Percentiles rank a stretch among this genome's conserved stretches.
phyloP scores from a whole-genome alignment of 2,888 invertebrate species.

The Cephus runcator region DNA sequence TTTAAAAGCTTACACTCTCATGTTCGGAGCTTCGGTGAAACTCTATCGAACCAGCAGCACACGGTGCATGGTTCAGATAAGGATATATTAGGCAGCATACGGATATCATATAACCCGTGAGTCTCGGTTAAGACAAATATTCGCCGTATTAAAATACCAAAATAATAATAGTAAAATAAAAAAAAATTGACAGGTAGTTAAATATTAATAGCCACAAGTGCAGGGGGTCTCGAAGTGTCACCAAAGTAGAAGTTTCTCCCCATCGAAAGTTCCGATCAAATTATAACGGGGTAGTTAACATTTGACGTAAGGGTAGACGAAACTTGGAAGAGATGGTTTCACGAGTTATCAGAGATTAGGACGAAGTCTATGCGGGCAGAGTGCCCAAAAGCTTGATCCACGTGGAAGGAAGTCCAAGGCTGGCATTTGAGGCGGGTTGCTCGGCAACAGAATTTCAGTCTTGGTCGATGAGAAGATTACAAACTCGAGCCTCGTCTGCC shows the following conservation, averaged over 20 bases:
- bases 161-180: neutral
- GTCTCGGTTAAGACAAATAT: too few relatives aligned
- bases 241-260: neutral
- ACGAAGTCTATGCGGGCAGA: constrained; percentile 20
- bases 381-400: constrained; percentile 22
- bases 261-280: constrained; percentile 17
- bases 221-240: neutral
- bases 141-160: too few relatives aligned
- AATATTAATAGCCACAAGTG: neutral
- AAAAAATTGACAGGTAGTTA: neutral
- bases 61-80: neutral
- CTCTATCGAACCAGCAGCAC: neutral
- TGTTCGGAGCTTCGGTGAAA: neutral
- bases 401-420: constrained; percentile 10
- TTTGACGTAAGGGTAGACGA: constrained; percentile 18
- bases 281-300: constrained; percentile 36
- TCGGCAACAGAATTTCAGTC: constrained; percentile 22
- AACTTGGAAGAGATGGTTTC: constrained; percentile 16
- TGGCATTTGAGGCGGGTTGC: constrained; percentile 21
- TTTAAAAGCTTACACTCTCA: constrained; percentile 10
- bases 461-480: constrained; percentile 34
- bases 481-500: constrained; percentile 32
- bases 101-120: neutral
- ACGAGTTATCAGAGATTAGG: constrained; percentile 35
- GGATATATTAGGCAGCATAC: neutral